Conservation (phyloP, 1,140 invertebrate species). For the Rhynchophorus ferrugineus region DNA sequence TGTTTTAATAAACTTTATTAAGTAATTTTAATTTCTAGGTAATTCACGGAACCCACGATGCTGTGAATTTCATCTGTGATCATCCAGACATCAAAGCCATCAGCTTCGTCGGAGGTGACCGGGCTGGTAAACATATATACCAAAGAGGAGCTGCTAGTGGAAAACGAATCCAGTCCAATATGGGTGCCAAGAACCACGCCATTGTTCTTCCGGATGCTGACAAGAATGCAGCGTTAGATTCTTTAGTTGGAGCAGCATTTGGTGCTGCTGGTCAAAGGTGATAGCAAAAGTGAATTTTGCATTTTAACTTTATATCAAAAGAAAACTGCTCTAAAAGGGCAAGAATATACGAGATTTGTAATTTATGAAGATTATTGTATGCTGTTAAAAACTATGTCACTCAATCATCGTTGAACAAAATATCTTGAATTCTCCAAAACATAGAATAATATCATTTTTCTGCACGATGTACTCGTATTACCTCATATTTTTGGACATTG, state of each 20-base stretch:
- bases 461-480: too few relatives aligned
- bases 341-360: too few relatives aligned
- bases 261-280: slow-evolving; percentile 83
- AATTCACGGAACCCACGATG: slow-evolving; percentile 88
- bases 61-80: slow-evolving; percentile 97
- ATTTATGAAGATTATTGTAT: too few relatives aligned
- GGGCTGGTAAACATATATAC: slow-evolving; percentile 95
- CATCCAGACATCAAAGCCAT: slow-evolving; percentile 94
- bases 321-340: neutral
- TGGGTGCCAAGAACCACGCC: slow-evolving; percentile 99
- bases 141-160: slow-evolving; percentile 73
- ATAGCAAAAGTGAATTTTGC: neutral
- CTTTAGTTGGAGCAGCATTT: slow-evolving; percentile 92
- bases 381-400: too few relatives aligned
- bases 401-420: too few relatives aligned
- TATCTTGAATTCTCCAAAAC: too few relatives aligned
- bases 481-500: too few relatives aligned
- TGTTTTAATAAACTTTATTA: too few relatives aligned
- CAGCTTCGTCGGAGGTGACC: slow-evolving; percentile 96
- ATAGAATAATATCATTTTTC: too few relatives aligned
- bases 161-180: slow-evolving; percentile 96
- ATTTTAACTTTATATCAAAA: neutral
- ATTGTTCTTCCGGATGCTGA: slow-evolving; percentile 96
- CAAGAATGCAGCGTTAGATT: slow-evolving; percentile 92
- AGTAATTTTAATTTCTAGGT: slow-evolving; percentile 50